phyloP scores from a whole-genome alignment of 2,113 vertebrate species.

The Lichenostomus cassidix region DNA sequence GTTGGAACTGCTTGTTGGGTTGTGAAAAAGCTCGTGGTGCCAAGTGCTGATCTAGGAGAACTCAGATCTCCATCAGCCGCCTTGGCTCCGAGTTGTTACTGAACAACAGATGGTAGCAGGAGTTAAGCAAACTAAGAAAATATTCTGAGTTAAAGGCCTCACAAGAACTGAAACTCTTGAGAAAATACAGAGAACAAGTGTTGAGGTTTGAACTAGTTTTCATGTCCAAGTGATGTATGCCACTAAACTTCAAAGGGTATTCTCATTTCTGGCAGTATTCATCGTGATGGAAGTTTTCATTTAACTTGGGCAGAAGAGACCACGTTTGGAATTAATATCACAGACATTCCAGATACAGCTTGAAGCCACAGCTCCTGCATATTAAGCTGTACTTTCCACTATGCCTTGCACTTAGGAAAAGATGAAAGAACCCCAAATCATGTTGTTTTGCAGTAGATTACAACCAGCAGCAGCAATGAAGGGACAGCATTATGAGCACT shows the following conservation, averaged over 20 bases:
- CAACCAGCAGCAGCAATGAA: not conserved
- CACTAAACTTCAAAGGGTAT: not conserved
- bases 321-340: not conserved
- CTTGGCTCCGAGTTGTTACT: slow-evolving; percentile 32
- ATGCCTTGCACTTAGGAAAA: not conserved
- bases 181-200: not conserved
- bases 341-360: not conserved
- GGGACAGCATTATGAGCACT: not conserved
- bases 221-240: not conserved
- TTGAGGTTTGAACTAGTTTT: slow-evolving; percentile 7
- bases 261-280: not conserved
- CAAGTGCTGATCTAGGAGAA: slow-evolving; percentile 68
- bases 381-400: not conserved
- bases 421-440: not conserved
- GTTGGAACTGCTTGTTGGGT: slow-evolving; percentile 55
- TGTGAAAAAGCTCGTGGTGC: slow-evolving; percentile 51
- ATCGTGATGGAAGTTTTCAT: not conserved
- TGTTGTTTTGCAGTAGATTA: not conserved
- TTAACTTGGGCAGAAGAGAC: not conserved
- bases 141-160: slow-evolving; percentile 45
- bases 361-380: not conserved
- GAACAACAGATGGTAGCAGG: slow-evolving; percentile 63
- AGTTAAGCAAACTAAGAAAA: slow-evolving; percentile 52
- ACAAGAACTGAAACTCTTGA: not conserved
- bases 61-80: slow-evolving; percentile 48